Evolutionary conservation across 2,113 vertebrate genomes (phyloP).

Genomic region (Illadopsis cleaveri): DNA sequence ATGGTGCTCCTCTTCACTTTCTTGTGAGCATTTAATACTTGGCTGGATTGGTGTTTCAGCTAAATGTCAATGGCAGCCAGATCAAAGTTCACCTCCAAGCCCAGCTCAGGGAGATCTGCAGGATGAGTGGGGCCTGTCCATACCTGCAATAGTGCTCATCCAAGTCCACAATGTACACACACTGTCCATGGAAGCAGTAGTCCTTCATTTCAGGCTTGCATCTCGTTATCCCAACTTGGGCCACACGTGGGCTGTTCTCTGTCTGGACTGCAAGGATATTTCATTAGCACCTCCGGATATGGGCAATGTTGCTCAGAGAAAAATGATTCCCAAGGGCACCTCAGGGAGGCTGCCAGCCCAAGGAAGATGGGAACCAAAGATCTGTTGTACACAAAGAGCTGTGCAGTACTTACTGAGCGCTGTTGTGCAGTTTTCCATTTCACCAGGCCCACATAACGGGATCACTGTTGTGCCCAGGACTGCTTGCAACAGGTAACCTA

Average conservation of each 20-base stretch:
- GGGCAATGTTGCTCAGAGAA: not conserved
- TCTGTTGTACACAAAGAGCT: too few species aligned
- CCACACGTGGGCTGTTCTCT: constrained; percentile 65
- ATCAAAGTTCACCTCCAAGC: not conserved
- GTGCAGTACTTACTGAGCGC: constrained; percentile 60
- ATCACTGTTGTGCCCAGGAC: constrained; percentile 72
- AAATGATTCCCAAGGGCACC: not conserved
- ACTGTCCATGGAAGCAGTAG: constrained; percentile 79
- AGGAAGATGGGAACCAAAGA: not conserved
- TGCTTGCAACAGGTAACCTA: constrained; percentile 66
- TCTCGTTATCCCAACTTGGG: constrained; percentile 57
- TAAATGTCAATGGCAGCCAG: not conserved
- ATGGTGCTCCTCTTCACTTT: not conserved
- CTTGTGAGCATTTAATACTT: not conserved
- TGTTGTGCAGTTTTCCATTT: constrained; percentile 76
- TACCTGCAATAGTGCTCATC: constrained; percentile 75
- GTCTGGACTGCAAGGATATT: constrained; percentile 65
- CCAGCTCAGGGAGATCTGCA: not conserved
- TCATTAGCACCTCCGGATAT: not conserved
- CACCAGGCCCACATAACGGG: constrained; percentile 68
- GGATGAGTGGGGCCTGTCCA: not conserved
- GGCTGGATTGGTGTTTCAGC: not conserved
- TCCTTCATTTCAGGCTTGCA: constrained; percentile 74
- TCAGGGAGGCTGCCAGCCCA: not conserved
- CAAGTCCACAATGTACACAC: constrained; percentile 74